Conservation (phyloP, 2,113 vertebrate genomes). For the Atlantisia rogersi region DNA sequence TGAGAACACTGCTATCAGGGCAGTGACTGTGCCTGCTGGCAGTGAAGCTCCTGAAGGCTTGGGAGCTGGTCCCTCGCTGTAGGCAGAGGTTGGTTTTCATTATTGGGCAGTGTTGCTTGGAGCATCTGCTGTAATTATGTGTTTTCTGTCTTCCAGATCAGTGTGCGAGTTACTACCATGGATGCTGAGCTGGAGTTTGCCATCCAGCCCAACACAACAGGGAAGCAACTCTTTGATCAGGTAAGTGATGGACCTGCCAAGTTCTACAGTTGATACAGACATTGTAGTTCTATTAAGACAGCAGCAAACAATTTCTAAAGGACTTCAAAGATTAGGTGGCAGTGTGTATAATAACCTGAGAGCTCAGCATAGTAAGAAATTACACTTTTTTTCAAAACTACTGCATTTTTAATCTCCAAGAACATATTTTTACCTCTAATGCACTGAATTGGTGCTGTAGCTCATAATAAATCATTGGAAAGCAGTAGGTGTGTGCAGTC, state of each 20-base stretch:
- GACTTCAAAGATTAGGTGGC: not conserved
- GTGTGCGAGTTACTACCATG: constrained; percentile 95
- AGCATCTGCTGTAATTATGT: not conserved
- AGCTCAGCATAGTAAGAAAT: not conserved
- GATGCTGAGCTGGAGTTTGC: constrained; percentile 98
- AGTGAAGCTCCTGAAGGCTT: not conserved
- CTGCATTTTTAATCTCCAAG: not conserved
- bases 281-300: not conserved
- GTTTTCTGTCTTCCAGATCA: constrained; percentile 81
- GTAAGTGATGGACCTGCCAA: constrained; percentile 61
- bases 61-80: not conserved
- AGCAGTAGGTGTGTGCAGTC: not conserved
- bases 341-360: not conserved
- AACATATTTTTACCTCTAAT: not conserved
- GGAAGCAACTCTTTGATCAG: constrained; percentile 98
- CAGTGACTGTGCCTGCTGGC: not conserved
- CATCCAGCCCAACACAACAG: constrained; percentile 95
- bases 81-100: not conserved
- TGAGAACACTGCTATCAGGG: not conserved
- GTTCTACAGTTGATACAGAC: not conserved
- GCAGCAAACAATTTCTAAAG: not conserved
- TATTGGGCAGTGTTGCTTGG: not conserved
- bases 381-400: not conserved
- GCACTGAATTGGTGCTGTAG: not conserved
- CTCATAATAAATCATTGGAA: not conserved